phyloP scores from a whole-genome alignment of 2,888 invertebrate genomes.

The Acleris literana region DNA sequence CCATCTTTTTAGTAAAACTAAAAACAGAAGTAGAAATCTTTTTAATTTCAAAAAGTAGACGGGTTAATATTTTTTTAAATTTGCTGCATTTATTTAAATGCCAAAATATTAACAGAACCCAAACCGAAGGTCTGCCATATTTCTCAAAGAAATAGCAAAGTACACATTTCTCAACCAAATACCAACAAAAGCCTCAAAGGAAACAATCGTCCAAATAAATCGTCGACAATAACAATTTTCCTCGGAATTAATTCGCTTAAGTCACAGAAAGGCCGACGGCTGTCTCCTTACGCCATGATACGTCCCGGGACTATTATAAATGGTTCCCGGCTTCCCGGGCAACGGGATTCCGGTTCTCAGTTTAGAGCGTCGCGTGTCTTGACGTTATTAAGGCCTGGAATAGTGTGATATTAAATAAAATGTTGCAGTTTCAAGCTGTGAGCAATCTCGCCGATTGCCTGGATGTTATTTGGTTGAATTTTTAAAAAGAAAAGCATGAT shows the following conservation, averaged over 20 bases:
- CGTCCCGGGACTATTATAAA: conserved; percentile 32
- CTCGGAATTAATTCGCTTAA: conserved; percentile 25
- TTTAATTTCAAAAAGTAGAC: no score
- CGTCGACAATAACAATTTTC: conserved; percentile 32
- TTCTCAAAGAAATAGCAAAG: not conserved
- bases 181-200: conserved; percentile 2
- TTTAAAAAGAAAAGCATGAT: not conserved
- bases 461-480: conserved; percentile 18
- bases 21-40: no score
- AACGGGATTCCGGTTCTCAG: conserved; percentile 20
- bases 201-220: conserved; percentile 28
- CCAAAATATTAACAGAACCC: no score
- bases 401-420: conserved; percentile 35
- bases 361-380: conserved; percentile 20
- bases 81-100: no score
- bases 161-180: conserved; percentile 11
- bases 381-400: conserved; percentile 12
- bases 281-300: conserved; percentile 24
- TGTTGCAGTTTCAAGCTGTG: conserved; percentile 18
- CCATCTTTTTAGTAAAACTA: no score
- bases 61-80: no score
- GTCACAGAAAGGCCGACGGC: conserved; percentile 28
- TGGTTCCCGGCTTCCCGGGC: conserved; percentile 22
- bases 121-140: no score
- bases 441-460: conserved; percentile 15